Conservation (phyloP, 1,140 invertebrate genomes). For the Drosophila subpulchrella region DNA sequence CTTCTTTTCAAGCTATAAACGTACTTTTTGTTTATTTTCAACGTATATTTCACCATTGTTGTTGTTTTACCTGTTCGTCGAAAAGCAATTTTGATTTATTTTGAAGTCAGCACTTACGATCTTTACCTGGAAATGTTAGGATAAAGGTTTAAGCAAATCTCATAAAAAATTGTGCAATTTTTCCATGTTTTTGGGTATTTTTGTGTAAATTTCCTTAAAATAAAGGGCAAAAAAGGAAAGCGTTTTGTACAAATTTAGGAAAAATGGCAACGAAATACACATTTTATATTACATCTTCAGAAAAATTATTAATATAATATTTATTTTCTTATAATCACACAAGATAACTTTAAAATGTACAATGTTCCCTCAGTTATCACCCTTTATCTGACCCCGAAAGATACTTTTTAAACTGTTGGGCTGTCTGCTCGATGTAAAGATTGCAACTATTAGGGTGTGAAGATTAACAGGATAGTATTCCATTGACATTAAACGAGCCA, state of each 20-base stretch:
- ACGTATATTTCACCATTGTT: conserved; percentile 41
- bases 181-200: too few relatives aligned
- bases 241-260: too few relatives aligned
- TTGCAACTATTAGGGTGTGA: conserved; percentile 16
- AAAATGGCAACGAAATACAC: too few relatives aligned
- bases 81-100: conserved; percentile 31
- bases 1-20: conserved; percentile 35
- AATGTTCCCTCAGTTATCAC: background rate
- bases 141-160: too few relatives aligned
- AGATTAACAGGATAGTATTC: background rate
- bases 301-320: too few relatives aligned
- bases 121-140: conserved; percentile 1
- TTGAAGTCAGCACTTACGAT: conserved; percentile 5
- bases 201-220: too few relatives aligned
- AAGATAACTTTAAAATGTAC: too few relatives aligned
- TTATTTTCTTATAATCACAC: too few relatives aligned
- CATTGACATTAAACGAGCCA: background rate
- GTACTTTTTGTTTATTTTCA: conserved; percentile 63
- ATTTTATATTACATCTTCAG: too few relatives aligned
- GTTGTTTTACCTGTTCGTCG: conserved; percentile 13
- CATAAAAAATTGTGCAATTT: too few relatives aligned
- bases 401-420: background rate
- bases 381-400: background rate
- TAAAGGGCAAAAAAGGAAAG: too few relatives aligned
- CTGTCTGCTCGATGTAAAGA: background rate